Conservation (phyloP, 2,113 vertebrate genomes). For the Thomomys bottae region DNA sequence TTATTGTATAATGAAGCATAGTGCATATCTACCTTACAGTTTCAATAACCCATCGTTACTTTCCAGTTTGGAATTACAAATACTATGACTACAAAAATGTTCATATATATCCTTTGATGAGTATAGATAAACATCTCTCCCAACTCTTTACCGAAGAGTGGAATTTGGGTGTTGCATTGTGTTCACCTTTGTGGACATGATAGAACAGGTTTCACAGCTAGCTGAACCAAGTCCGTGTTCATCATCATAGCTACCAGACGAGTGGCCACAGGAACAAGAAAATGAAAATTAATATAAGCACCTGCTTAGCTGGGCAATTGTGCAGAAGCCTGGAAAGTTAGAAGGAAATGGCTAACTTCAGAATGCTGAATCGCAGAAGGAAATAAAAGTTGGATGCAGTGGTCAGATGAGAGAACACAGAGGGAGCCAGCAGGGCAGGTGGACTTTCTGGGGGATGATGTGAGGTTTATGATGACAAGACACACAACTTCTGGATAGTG, state of each 20-base stretch:
- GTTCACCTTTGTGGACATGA: background rate
- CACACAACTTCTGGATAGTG: too few species aligned
- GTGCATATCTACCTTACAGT: background rate
- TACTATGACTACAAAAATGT: background rate
- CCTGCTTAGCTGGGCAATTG: background rate
- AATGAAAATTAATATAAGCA: background rate
- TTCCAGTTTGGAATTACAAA: background rate
- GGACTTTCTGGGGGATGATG: background rate
- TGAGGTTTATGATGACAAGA: background rate
- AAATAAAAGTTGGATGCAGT: background rate
- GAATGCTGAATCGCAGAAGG: background rate
- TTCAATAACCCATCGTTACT: background rate
- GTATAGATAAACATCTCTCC: background rate
- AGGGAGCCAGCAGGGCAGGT: fast-evolving
- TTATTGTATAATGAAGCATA: background rate
- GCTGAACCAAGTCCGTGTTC: background rate
- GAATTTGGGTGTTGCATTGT: background rate
- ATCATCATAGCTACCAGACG: background rate
- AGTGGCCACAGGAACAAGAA: background rate
- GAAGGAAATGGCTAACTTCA: background rate
- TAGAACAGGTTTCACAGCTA: background rate
- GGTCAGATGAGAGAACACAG: background rate
- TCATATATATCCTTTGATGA: background rate
- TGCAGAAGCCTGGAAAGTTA: background rate
- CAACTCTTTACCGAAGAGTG: background rate